Percentiles rank a stretch among this genome's conserved stretches.
These are phyloP conservation scores for Corticium candelabrum DNA, from an alignment of 37 sponge, comb jelly and placozoan genomes.

Conservation along the genomic window DNA sequence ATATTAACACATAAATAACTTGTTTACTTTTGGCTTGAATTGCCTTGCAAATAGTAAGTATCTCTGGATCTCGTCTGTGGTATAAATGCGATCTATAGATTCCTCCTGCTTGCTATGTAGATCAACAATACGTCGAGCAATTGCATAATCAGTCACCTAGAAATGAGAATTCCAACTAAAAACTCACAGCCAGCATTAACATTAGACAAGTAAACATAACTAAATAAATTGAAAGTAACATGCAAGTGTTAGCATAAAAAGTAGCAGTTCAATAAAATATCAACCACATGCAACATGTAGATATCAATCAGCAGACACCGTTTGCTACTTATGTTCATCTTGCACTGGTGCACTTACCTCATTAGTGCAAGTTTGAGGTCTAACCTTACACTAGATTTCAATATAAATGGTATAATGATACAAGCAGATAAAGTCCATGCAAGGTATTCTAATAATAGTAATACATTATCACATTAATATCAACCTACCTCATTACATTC, in stretches of 20 bases:
- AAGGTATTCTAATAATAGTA: background rate
- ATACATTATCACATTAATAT: background rate
- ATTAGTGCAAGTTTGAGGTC: too few relatives aligned
- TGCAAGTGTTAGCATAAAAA: too few relatives aligned
- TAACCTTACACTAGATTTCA: too few relatives aligned
- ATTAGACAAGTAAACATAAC: too few relatives aligned
- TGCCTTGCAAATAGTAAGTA: conserved; percentile 87
- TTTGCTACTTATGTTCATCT: too few relatives aligned
- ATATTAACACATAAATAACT: conserved; percentile 1
- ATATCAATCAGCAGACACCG: too few relatives aligned
- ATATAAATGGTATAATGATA: background rate
- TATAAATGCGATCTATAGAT: conserved; percentile 37
- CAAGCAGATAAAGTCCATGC: background rate
- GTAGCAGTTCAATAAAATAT: too few relatives aligned
- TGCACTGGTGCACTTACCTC: too few relatives aligned
- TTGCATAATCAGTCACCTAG: conserved; percentile 94
- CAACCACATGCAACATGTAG: too few relatives aligned
- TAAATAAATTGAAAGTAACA: too few relatives aligned
- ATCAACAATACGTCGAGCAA: conserved; percentile 91
- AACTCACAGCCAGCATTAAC: too few relatives aligned
- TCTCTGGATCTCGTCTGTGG: conserved; percentile 84
- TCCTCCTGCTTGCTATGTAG: conserved; percentile 65
- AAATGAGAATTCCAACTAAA: too few relatives aligned
- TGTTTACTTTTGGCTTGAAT: conserved; percentile 81
- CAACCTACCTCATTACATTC: conserved; percentile 86